Evolutionary conservation across 2,113 vertebrate species (phyloP).

Genomic region (Butorides virescens): DNA sequence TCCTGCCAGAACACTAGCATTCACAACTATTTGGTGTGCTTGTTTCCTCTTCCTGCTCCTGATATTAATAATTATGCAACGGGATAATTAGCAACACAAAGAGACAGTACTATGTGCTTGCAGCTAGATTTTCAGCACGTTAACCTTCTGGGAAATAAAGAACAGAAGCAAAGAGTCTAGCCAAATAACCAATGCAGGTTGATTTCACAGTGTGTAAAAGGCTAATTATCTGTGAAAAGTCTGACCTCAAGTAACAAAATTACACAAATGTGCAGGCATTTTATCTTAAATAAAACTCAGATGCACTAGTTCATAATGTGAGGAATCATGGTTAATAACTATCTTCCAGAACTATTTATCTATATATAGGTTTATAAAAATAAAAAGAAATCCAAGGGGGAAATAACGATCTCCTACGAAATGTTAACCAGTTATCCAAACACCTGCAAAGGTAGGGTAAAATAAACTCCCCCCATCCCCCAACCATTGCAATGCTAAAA

Average conservation of each 20-base stretch:
- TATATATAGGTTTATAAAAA: constrained; percentile 31
- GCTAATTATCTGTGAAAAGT: constrained; percentile 87
- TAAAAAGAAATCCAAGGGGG: constrained; percentile 23
- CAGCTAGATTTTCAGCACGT: constrained; percentile 81
- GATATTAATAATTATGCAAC: constrained; percentile 92
- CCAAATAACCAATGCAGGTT: constrained; percentile 85
- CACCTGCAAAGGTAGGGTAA: constrained; percentile 52
- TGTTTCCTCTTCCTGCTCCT: constrained; percentile 87
- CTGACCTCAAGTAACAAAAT: constrained; percentile 83
- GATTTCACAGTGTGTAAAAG: constrained; percentile 86
- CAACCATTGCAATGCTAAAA: neutral
- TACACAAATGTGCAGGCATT: constrained; percentile 79
- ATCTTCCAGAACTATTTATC: constrained; percentile 38
- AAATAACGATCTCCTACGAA: constrained; percentile 19
- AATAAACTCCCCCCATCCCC: constrained; percentile 15
- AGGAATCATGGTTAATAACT: constrained; percentile 60
- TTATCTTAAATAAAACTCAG: constrained; percentile 83
- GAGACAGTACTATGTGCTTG: constrained; percentile 82
- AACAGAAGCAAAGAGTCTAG: constrained; percentile 82
- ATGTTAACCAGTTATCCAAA: constrained; percentile 33
- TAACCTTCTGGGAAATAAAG: constrained; percentile 88
- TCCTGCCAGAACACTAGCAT: constrained; percentile 82
- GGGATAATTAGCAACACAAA: constrained; percentile 89
- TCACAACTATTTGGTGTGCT: constrained; percentile 82
- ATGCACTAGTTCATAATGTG: constrained; percentile 59